Base-by-base conservation (phyloP, 2,113 vertebrate genomes). In the Phylloscopus trochiloides region DNA sequence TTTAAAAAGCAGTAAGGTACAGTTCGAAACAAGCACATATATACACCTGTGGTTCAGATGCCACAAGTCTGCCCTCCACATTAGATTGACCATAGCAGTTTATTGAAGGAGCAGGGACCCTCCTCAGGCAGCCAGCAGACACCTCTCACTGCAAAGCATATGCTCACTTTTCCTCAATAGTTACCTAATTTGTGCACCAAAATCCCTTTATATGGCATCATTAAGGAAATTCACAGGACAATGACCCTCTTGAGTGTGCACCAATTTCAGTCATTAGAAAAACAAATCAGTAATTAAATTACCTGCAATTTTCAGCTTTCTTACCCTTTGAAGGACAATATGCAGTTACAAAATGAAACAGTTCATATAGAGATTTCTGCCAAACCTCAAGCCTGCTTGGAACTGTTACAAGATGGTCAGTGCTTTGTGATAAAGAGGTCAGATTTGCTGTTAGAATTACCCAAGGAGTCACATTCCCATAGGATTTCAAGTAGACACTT, bases 41-140 rank as follows among this genome's bases (percentile, higher is more conserved):
- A 50, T 4, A 16, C 2, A 62, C 14, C 47, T 2, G 6, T 2
- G 4, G 6, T 51, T 54, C 31, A 50, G 5, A 29, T 34, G 14
- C 15, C 67, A 45, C 18, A 59, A 19, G 12, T 45, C 47, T 47
- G n/a, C 7, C 24, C 20, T 57, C 28, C 12, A 12, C 14, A 2
- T 19, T 18, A 38, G 9, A 22, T 26, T 79, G 55, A 38, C 10
- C 22, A 19, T 3, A 3, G 32, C n/a, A 83, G 36, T 29, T 36
- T 15, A n/a, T 1, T 28, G 52, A 13, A 83, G 26, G 9, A 54
- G 7, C 1, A 1, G 4, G 18, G 38, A 32, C 67, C 40, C 52
- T 4, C 2, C 29, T 66, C 34, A 47, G 55, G 38, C 48, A 63
- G 28, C 21, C 61, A 78, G 58, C 61, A 80, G 72, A 32, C 5